These are phyloP conservation scores for Carapus acus DNA, from an alignment of 2,797 vertebrate species.

Conservation along the genomic window DNA sequence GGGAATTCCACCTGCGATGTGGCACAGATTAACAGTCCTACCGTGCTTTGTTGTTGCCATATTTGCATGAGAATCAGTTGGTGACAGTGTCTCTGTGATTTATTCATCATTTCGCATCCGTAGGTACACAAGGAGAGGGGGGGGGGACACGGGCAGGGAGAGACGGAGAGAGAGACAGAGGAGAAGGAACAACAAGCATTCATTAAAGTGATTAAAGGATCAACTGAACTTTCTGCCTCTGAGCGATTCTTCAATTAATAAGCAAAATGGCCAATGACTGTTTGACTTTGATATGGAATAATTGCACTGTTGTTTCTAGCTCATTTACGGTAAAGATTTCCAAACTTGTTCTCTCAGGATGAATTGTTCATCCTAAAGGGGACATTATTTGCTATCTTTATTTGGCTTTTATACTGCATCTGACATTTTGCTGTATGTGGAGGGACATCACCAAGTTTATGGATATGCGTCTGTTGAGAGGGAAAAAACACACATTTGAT, in stretches of 20 bases:
- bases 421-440: too few relatives aligned
- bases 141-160: slow-evolving; percentile 25
- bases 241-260: slow-evolving; percentile 89
- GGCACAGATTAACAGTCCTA: slow-evolving; percentile 72
- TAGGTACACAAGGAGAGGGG: slow-evolving; percentile 61
- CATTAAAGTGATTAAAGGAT: slow-evolving; percentile 80
- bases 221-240: slow-evolving; percentile 77
- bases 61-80: slow-evolving; percentile 85
- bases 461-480: too few relatives aligned
- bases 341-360: slow-evolving; percentile 40
- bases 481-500: too few relatives aligned
- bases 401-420: too few relatives aligned
- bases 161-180: slow-evolving; percentile 45
- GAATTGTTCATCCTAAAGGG: slow-evolving; percentile 39
- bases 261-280: slow-evolving; percentile 76
- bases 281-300: slow-evolving; percentile 63
- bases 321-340: slow-evolving; percentile 40
- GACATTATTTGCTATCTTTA: too few relatives aligned
- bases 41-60: slow-evolving; percentile 70
- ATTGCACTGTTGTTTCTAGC: slow-evolving; percentile 52
- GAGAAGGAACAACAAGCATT: slow-evolving; percentile 70
- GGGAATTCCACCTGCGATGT: slow-evolving; percentile 75
- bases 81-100: slow-evolving; percentile 74
- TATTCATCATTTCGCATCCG: slow-evolving; percentile 70
- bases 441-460: too few relatives aligned